Evolutionary conservation across 2,113 vertebrate genomes (phyloP).

Genomic region (Anseranas semipalmata): DNA sequence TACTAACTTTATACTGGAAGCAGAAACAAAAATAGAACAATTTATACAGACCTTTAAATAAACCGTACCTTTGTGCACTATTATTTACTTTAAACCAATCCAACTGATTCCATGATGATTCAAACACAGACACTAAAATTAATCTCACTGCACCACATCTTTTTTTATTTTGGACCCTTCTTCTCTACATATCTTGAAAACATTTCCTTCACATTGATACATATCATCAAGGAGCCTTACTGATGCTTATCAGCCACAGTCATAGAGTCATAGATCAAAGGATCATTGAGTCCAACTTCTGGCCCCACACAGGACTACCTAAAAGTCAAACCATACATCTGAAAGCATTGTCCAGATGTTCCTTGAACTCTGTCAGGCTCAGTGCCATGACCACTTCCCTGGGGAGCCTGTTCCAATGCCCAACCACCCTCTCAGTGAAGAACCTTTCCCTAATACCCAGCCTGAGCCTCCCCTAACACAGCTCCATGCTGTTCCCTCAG

Average conservation of each 20-base stretch:
- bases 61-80: neutral
- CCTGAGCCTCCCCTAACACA: too few species aligned
- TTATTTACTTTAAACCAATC: neutral
- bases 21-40: neutral
- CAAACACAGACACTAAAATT: neutral
- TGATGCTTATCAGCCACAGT: neutral
- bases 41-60: neutral
- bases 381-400: too few species aligned
- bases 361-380: too few species aligned
- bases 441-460: neutral
- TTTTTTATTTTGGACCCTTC: neutral
- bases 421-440: too few species aligned
- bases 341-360: too few species aligned
- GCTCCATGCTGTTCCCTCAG: neutral
- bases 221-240: neutral
- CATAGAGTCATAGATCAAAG: too few species aligned
- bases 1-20: fast-evolving
- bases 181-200: neutral
- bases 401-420: too few species aligned
- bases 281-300: too few species aligned
- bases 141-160: neutral
- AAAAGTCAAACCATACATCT: too few species aligned
- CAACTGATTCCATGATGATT: neutral
- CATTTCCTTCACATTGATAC: neutral
- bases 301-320: too few species aligned